Percentiles rank a stretch among this genome's conserved stretches.
Conservation (phyloP, 2,113 vertebrate species). For the Okapia johnstoni region DNA sequence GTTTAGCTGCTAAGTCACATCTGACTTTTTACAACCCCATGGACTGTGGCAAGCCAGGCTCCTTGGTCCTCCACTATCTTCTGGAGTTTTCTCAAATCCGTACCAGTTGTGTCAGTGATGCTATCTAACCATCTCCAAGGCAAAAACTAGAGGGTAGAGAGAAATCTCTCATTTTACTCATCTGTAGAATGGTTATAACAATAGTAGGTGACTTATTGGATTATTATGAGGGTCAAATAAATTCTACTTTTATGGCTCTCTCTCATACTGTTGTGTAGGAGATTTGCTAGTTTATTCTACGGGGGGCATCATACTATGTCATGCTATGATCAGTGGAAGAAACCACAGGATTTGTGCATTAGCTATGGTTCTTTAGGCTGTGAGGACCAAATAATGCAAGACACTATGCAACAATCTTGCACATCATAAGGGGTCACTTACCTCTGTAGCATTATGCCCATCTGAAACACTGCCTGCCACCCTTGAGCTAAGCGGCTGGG, state of each 20-base stretch:
- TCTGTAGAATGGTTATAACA: neutral
- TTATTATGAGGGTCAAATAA: neutral
- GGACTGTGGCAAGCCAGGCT: neutral
- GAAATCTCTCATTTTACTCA: neutral
- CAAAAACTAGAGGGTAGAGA: neutral
- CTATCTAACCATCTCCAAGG: neutral
- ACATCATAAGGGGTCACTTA: neutral
- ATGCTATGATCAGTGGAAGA: neutral
- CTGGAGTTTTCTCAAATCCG: neutral
- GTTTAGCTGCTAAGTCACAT: neutral
- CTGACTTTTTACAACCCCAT: fast-evolving
- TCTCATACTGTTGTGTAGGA: neutral
- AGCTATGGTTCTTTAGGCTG: neutral
- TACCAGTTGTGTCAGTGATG: neutral
- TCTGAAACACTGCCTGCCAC: neutral
- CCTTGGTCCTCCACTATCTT: neutral
- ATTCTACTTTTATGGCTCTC: neutral
- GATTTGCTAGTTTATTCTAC: neutral
- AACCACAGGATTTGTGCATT: neutral
- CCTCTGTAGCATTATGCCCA: neutral
- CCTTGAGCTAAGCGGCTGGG: fast-evolving
- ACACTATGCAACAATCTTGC: neutral
- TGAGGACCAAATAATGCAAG: neutral
- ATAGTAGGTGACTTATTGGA: neutral
- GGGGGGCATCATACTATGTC: neutral